phyloP scores from a whole-genome alignment of 1,140 invertebrate genomes.

The Agraylea sexmaculata region DNA sequence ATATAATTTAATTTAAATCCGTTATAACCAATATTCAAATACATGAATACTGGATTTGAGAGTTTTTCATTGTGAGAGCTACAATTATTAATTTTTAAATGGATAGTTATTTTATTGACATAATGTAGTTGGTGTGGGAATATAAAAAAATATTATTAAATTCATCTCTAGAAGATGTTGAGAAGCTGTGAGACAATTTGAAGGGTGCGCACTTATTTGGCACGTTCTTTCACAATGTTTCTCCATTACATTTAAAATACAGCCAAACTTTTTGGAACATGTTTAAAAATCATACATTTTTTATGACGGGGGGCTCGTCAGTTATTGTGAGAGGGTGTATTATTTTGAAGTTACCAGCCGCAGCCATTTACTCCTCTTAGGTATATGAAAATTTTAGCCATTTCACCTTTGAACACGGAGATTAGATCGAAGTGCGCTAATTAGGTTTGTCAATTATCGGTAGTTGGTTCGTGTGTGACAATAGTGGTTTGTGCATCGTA shows the following conservation, averaged over 20 bases:
- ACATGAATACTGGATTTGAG: not conserved
- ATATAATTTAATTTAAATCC: not conserved
- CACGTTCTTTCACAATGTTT: conserved; percentile 14
- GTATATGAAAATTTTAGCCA: too few relatives aligned
- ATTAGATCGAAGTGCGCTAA: too few relatives aligned
- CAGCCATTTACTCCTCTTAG: too few relatives aligned
- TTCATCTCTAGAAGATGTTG: not conserved
- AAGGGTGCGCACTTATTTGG: conserved; percentile 4
- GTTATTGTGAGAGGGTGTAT: too few relatives aligned
- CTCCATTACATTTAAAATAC: conserved; percentile 13
- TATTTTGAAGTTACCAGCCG: too few relatives aligned
- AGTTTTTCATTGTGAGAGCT: not conserved
- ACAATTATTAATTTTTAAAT: not conserved
- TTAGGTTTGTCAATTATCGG: too few relatives aligned
- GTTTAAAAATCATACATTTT: not conserved
- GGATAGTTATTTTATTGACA: not conserved
- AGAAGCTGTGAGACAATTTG: conserved; percentile 6
- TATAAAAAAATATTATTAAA: not conserved
- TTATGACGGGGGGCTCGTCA: too few relatives aligned
- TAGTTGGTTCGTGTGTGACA: too few relatives aligned
- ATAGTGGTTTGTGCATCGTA: too few relatives aligned
- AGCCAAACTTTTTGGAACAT: conserved; percentile 3
- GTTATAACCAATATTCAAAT: not conserved
- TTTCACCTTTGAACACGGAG: too few relatives aligned
- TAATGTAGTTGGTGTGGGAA: too few relatives aligned